phyloP scores from a whole-genome alignment of 1,140 invertebrate species.

The Chironomus tepperi region DNA sequence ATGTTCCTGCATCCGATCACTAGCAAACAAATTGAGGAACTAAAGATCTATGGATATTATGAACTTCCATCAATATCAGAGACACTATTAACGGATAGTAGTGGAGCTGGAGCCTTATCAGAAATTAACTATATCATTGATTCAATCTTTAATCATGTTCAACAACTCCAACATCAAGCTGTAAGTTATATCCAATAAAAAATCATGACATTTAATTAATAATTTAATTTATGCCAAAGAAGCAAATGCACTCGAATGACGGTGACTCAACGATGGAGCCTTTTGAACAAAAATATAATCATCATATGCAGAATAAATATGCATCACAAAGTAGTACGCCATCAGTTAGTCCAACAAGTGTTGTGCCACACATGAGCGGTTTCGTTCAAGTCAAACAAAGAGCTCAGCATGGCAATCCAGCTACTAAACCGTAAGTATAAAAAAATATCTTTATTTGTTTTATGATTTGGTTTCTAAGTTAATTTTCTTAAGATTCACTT shows the following conservation, averaged over 20 bases:
- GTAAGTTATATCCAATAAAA: neutral
- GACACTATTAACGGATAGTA: slow-evolving; percentile 89
- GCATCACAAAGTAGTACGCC: slow-evolving; percentile 12
- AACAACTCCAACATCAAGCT: slow-evolving; percentile 10
- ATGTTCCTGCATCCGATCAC: slow-evolving; percentile 97
- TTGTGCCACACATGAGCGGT: neutral
- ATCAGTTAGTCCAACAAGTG: slow-evolving; percentile 3
- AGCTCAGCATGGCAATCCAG: neutral
- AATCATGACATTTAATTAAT: too few relatives aligned
- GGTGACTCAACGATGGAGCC: slow-evolving; percentile 1
- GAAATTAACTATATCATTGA: slow-evolving; percentile 48
- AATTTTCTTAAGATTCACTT: neutral
- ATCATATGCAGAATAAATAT: neutral
- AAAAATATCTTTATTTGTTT: neutral
- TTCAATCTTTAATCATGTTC: slow-evolving; percentile 15
- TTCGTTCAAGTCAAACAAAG: neutral
- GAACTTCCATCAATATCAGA: slow-evolving; percentile 85
- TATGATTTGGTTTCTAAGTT: neutral
- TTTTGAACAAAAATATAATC: slow-evolving; percentile 15
- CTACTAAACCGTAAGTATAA: neutral
- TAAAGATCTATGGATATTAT: slow-evolving; percentile 75
- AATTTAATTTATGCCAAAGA: neutral
- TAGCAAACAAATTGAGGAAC: slow-evolving; percentile 56
- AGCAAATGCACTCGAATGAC: neutral
- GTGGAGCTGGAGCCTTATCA: slow-evolving; percentile 92